Percentiles rank a stretch among this genome's conserved stretches.
These are phyloP conservation scores for Rhingia rostrata DNA, from an alignment of 2,888 invertebrate species.

Conservation along the genomic window DNA sequence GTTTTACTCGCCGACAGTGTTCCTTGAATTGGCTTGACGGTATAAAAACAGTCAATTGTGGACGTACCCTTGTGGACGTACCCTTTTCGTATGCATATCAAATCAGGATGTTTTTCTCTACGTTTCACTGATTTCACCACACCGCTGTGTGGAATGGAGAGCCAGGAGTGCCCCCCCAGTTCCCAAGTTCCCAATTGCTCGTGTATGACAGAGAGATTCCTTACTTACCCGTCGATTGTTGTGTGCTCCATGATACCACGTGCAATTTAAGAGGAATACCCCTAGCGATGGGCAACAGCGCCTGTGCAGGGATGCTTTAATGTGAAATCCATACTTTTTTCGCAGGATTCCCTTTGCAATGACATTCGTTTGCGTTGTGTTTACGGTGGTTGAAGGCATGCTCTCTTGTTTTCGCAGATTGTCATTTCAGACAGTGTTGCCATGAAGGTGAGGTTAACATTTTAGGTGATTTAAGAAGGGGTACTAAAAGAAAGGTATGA, in stretches of 20 bases:
- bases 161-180: not conserved
- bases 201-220: not conserved
- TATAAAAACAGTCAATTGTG: conserved; percentile 15
- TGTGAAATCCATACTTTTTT: conserved; percentile 69
- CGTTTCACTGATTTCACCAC: conserved; percentile 36
- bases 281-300: conserved; percentile 21
- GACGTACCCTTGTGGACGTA: not conserved
- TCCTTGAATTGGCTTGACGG: conserved; percentile 34
- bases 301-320: conserved; percentile 69
- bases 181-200: not conserved
- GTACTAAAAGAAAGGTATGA: too few relatives aligned
- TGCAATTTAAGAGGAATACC: conserved; percentile 33
- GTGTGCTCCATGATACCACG: conserved; percentile 46
- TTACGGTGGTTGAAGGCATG: not conserved
- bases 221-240: not conserved
- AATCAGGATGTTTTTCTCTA: conserved; percentile 24
- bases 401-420: not conserved
- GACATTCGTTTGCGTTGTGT: conserved; percentile 50
- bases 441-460: not conserved
- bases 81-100: conserved; percentile 6
- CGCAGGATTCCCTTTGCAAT: conserved; percentile 35
- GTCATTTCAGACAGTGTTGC: conserved; percentile 38
- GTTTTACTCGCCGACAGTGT: not conserved
- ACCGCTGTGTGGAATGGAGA: conserved; percentile 7
- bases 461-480: too few relatives aligned